Conservation (phyloP, 2,888 invertebrate genomes). For the Drosophila testacea region DNA sequence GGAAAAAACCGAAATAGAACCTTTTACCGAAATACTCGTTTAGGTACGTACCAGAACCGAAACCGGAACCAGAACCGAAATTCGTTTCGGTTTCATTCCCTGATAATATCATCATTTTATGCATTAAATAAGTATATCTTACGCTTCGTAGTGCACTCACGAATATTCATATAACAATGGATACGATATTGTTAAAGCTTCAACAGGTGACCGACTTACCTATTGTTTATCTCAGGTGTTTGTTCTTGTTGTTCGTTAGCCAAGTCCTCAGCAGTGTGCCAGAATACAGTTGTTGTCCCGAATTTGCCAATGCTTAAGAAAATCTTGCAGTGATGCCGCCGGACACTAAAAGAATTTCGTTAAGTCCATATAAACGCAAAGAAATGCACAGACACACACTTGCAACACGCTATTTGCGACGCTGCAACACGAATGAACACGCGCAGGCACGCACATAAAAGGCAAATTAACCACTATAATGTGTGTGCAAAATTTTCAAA, state of each 20-base stretch:
- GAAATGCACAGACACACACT: conserved; percentile 8
- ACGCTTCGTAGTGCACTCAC: neutral
- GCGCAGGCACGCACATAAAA: conserved; percentile 25
- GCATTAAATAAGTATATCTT: no score
- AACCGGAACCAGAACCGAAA: no score
- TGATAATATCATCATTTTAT: no score
- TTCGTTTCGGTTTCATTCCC: no score
- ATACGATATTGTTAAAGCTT: conserved; percentile 17
- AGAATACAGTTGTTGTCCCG: conserved; percentile 25
- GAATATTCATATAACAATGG: neutral
- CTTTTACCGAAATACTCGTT: no score
- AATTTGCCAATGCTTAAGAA: conserved; percentile 41
- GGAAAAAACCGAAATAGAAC: no score
- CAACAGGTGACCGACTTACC: conserved; percentile 69
- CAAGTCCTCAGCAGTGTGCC: conserved; percentile 37
- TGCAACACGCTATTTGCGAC: conserved; percentile 8
- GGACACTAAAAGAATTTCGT: conserved; percentile 24
- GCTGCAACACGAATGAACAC: conserved; percentile 38
- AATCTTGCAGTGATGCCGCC: conserved; percentile 26
- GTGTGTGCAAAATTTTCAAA: conserved; percentile 38
- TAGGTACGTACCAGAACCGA: no score
- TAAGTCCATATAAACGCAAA: conserved; percentile 34
- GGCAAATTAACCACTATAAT: conserved; percentile 33
- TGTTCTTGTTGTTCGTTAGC: conserved; percentile 12
- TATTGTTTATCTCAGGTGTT: conserved; percentile 17